Conservation (phyloP, 23 tunicate species). For the Aplidium turbinatum region DNA sequence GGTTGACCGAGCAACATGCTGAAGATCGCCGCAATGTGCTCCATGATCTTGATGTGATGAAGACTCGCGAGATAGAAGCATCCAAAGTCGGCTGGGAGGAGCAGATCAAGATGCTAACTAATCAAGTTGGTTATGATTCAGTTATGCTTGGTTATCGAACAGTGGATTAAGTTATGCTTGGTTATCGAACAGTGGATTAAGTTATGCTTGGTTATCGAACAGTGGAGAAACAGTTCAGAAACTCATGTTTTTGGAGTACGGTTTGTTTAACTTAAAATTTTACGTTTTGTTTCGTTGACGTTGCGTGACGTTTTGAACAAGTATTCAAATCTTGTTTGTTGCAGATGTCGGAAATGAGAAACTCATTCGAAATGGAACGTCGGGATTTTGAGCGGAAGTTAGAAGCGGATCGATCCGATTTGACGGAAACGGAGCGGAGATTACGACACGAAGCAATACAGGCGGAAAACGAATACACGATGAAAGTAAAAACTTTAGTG, state of each 20-base stretch:
- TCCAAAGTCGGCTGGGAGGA: slow-evolving; percentile 82
- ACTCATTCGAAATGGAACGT: slow-evolving; percentile 49
- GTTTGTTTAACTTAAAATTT: too few relatives aligned
- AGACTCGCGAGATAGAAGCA: slow-evolving; percentile 70
- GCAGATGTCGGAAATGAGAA: slow-evolving; percentile 70
- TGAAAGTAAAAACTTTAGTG: slow-evolving; percentile 52
- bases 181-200: too few relatives aligned
- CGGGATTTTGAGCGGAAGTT: slow-evolving; percentile 51
- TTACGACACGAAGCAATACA: slow-evolving; percentile 63
- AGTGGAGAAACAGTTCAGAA: too few relatives aligned
- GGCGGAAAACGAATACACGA: slow-evolving; percentile 56
- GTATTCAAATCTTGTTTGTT: background rate
- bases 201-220: too few relatives aligned
- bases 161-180: too few relatives aligned
- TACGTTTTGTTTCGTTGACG: too few relatives aligned
- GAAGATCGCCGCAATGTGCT: slow-evolving; percentile 56
- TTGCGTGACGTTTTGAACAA: background rate
- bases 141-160: too few relatives aligned
- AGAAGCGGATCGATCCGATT: slow-evolving; percentile 44
- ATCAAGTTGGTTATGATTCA: slow-evolving; percentile 45
- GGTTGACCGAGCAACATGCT: slow-evolving; percentile 41
- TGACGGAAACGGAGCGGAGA: slow-evolving; percentile 57
- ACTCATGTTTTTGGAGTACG: too few relatives aligned
- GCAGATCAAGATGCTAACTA: slow-evolving; percentile 74
- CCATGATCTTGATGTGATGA: slow-evolving; percentile 49